These are phyloP conservation scores for Sardina pilchardus DNA, from an alignment of 2,113 vertebrate species.

Conservation along the genomic window DNA sequence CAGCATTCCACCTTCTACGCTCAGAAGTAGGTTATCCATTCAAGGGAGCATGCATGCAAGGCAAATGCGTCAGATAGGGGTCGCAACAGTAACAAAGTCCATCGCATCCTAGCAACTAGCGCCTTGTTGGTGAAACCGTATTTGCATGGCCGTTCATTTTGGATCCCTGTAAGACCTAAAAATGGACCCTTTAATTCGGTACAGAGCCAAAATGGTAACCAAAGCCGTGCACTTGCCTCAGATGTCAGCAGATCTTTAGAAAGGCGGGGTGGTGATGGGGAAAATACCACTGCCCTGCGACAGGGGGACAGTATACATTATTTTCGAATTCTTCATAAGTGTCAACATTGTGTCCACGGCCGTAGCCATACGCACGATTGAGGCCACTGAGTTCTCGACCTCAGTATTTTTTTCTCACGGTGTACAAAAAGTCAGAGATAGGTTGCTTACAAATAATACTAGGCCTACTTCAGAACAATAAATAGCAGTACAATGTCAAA, in stretches of 20 bases:
- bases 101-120: conserved; percentile 43
- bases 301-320: background rate
- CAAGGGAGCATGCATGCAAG: background rate
- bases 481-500: no score
- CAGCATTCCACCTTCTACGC: conserved; percentile 48
- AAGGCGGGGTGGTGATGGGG: background rate
- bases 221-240: background rate
- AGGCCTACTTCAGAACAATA: no score
- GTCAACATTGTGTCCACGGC: background rate
- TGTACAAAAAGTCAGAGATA: no score
- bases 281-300: conserved; percentile 26
- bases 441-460: no score
- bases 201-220: conserved; percentile 47
- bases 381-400: no score
- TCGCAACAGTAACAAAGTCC: conserved; percentile 46
- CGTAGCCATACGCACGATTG: no score
- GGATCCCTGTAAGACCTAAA: conserved; percentile 23
- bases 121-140: conserved; percentile 36
- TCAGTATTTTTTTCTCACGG: no score
- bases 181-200: accelerated
- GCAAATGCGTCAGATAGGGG: conserved; percentile 57
- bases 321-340: background rate
- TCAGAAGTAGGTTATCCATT: background rate
- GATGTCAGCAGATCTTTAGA: conserved; percentile 50
- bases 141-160: conserved; percentile 18